phyloP scores from a whole-genome alignment of 2,797 vertebrate genomes.

The Lacerta bilineata region DNA sequence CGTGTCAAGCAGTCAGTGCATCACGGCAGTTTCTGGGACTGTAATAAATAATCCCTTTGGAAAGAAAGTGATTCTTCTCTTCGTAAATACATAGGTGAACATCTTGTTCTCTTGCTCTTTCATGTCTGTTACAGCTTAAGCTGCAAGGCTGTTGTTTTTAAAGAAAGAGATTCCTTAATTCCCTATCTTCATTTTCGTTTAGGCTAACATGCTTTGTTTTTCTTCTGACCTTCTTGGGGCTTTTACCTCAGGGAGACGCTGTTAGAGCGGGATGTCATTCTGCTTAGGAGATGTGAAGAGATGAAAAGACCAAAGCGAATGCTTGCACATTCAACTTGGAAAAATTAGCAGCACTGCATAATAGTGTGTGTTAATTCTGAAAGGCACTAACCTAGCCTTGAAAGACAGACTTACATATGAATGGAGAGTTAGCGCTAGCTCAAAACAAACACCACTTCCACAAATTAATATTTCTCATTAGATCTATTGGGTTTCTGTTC shows the following conservation, averaged over 20 bases:
- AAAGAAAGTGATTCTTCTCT: slow-evolving; percentile 76
- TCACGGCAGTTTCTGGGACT: slow-evolving; percentile 63
- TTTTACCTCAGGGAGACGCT: slow-evolving; percentile 58
- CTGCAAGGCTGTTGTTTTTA: slow-evolving; percentile 31
- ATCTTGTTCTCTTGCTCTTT: slow-evolving; percentile 64
- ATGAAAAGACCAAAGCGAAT: slow-evolving; percentile 46
- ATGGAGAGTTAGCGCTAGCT: slow-evolving; percentile 41
- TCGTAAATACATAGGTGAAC: slow-evolving; percentile 74
- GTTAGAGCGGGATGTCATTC: slow-evolving; percentile 56
- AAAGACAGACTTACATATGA: slow-evolving; percentile 36
- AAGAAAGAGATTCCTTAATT: slow-evolving; percentile 60
- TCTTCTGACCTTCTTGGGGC: slow-evolving; percentile 60
- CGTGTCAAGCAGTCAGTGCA: slow-evolving; percentile 79
- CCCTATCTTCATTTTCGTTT: slow-evolving; percentile 61
- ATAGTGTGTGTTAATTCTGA: slow-evolving; percentile 26
- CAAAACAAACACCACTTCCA: slow-evolving; percentile 16
- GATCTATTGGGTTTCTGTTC: slow-evolving; percentile 53
- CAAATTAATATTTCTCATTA: slow-evolving; percentile 60
- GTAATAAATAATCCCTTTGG: slow-evolving; percentile 80
- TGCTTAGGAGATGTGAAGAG: slow-evolving; percentile 60
- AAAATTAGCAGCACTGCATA: slow-evolving; percentile 39
- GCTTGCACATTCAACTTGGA: slow-evolving; percentile 23
- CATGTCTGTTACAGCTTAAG: slow-evolving; percentile 52
- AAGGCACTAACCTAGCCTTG: slow-evolving; percentile 32
- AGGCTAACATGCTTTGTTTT: slow-evolving; percentile 64